Conservation (phyloP, 2,113 vertebrate species). For the Acanthochromis polyacanthus region DNA sequence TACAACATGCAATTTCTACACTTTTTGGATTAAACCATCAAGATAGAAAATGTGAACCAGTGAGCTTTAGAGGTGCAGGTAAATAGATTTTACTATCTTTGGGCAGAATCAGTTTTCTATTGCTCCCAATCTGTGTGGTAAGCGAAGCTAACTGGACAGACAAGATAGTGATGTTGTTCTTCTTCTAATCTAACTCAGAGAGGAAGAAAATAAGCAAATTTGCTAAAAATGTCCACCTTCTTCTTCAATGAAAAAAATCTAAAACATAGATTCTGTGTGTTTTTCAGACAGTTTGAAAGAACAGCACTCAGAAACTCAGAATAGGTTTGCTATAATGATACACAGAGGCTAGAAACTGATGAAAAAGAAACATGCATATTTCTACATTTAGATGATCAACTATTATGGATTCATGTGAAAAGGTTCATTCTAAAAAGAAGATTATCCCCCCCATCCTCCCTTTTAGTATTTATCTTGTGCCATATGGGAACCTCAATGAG, state of each 20-base stretch:
- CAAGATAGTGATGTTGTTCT: not conserved
- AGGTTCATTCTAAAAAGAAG: constrained; percentile 45
- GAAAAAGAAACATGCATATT: not conserved
- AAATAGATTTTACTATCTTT: too few species aligned
- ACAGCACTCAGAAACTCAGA: constrained; percentile 10
- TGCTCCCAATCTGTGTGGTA: not conserved
- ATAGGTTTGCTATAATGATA: not conserved
- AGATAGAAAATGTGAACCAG: too few species aligned
- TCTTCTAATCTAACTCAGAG: not conserved
- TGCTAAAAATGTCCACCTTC: not conserved
- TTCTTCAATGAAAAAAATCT: not conserved
- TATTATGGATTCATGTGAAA: not conserved
- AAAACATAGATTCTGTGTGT: constrained; percentile 2
- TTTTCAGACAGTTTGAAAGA: not conserved
- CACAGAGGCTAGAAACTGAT: not conserved
- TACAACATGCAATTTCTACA: too few species aligned
- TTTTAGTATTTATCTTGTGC: constrained; percentile 49
- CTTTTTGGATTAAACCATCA: too few species aligned
- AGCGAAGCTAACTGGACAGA: not conserved
- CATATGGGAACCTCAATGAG: constrained; percentile 42
- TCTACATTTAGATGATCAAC: not conserved
- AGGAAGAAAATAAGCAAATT: not conserved
- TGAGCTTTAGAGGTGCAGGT: too few species aligned
- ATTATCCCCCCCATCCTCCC: constrained; percentile 14
- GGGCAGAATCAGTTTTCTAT: too few species aligned